A percentile compares a stretch with the other conserved stretches of the same genome.
phyloP scores from a whole-genome alignment of 2,113 vertebrate species.

The Cromileptes altivelis region DNA sequence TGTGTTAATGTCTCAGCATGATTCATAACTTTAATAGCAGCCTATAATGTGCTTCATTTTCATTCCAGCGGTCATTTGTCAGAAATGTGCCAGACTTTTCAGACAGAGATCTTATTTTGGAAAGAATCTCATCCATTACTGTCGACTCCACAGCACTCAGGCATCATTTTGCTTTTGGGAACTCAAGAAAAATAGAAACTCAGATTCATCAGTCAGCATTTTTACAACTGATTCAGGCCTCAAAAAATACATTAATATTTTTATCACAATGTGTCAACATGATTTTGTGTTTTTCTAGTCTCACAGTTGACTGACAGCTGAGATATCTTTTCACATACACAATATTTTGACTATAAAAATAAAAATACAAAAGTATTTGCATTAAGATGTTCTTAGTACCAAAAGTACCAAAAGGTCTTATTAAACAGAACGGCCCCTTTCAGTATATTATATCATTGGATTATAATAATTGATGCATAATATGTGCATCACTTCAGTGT shows the following conservation, averaged over 20 bases:
- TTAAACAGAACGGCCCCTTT: no score
- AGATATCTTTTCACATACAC: neutral
- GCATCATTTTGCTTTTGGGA: neutral
- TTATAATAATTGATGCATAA: no score
- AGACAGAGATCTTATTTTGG: neutral
- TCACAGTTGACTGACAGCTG: neutral
- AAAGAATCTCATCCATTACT: neutral
- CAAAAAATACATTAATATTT: neutral
- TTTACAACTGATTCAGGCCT: neutral
- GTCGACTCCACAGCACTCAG: neutral
- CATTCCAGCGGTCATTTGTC: neutral
- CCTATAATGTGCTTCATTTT: neutral
- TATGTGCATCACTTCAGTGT: no score
- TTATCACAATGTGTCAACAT: neutral
- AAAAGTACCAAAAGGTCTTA: no score
- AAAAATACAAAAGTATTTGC: no score
- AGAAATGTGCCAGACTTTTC: neutral
- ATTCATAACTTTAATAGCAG: constrained; percentile 1
- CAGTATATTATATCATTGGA: no score
- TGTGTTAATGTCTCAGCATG: neutral
- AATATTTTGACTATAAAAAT: neutral
- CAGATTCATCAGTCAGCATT: neutral
- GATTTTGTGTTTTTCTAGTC: neutral
- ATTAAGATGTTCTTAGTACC: no score
- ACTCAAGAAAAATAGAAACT: neutral